Percentiles rank a stretch among this genome's conserved stretches.
Conservation (phyloP, 2,797 vertebrate genomes). For the Falco naumanni region DNA sequence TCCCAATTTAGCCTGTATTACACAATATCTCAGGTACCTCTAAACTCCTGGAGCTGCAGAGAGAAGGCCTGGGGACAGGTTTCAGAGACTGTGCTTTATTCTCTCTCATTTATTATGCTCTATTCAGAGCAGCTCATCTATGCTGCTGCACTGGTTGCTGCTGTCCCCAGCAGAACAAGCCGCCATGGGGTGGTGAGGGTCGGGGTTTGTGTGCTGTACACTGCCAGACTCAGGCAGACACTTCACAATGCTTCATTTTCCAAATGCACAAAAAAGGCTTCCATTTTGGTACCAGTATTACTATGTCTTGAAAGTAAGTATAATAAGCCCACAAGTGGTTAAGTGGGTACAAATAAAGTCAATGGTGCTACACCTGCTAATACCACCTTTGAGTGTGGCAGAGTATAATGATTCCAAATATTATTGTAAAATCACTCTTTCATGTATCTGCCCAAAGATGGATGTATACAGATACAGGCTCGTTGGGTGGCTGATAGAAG, state of each 20-base stretch:
- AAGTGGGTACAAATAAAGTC: not conserved
- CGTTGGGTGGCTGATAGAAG: slow-evolving; percentile 28
- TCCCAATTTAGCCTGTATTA: not conserved
- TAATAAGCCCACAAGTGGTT: not conserved
- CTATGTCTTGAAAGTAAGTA: not conserved
- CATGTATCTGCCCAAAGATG: not conserved
- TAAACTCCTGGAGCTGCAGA: not conserved
- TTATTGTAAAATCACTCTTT: slow-evolving; percentile 33
- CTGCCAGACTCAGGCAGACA: not conserved
- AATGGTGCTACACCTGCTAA: slow-evolving; percentile 10
- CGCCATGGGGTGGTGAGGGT: not conserved
- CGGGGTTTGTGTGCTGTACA: too few species aligned
- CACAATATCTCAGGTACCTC: not conserved
- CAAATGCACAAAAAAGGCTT: not conserved
- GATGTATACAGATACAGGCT: not conserved
- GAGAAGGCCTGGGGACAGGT: not conserved
- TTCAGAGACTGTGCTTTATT: not conserved
- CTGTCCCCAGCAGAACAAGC: not conserved
- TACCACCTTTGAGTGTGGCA: not conserved
- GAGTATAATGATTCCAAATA: slow-evolving; percentile 26
- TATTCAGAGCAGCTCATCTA: not conserved
- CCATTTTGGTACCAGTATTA: not conserved
- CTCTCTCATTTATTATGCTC: too few species aligned
- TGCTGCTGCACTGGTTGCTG: not conserved
- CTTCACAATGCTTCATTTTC: not conserved